Evolutionary conservation across 2,888 invertebrate species (phyloP), one percentile per base, ranked within the genome.

Genomic region (Emmelina monodactyla): DNA sequence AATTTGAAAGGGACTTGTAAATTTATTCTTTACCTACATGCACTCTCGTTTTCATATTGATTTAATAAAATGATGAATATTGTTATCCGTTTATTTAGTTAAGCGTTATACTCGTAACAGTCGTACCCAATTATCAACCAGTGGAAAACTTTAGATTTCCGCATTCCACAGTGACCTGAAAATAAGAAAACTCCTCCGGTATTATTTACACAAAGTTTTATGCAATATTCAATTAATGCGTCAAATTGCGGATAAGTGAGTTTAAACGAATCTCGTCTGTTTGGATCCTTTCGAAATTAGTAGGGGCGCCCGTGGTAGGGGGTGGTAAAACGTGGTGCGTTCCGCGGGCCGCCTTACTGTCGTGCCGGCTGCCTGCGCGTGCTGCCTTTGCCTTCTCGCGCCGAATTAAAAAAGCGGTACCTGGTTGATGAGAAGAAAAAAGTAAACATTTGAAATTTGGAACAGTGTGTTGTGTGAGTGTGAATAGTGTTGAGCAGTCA

Each of bases 251-350:
- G 45, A 39, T 42, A 40, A 47, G 50, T 52, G 11, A 49, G 55
- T 53, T 57, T 55, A 55, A 53, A 53, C 51, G 53, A 54, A 58
- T 61, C 60, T 58, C 62, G 14, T 63, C 63, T 50, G 45, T 54
- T 46, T 44, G 48, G 43, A 62, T 75, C 76, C 76, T 79, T 78
- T 76, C 76, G 68, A 75, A 78, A 78, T 44, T 42, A 69, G 73
- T 59, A 67, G 71, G 71, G 72, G 68, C 52, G 53, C 45, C 34
- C 48, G 57, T 65, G 71, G 78, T 66, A 76, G 79, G 78, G 73
- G 71, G 65, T 72, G 75, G 78, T 76, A 78, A 79, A 79, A 68
- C 50, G 29, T 53, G 58, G 58, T 55, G 62, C 53, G 63, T 53
- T 43, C 50, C 55, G 59, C 58, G 56, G 60, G 58, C 43, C 62